phyloP scores from a whole-genome alignment of 2,797 vertebrate genomes.

The Phrynocephalus forsythii region DNA sequence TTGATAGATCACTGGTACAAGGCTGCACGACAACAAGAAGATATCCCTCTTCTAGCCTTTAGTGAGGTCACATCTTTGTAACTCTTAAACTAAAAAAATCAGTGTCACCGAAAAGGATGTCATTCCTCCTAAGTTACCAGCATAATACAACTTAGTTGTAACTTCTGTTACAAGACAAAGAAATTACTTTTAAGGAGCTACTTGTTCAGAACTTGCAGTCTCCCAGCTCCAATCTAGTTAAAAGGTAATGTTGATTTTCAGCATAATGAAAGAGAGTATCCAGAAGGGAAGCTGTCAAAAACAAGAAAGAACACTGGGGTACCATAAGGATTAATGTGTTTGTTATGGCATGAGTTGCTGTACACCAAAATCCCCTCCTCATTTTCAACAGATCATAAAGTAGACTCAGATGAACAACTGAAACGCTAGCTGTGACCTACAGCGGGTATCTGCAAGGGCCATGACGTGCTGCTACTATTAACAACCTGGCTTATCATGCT shows the following conservation, averaged over 20 bases:
- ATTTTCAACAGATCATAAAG: background rate
- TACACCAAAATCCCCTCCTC: background rate
- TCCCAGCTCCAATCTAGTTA: background rate
- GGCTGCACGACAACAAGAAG: too few relatives aligned
- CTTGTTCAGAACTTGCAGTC: background rate
- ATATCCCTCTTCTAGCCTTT: too few relatives aligned
- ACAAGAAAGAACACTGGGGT: background rate
- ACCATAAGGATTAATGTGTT: background rate
- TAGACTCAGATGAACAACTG: background rate
- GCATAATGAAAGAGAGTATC: background rate
- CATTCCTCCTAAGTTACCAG: background rate
- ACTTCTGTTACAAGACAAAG: background rate
- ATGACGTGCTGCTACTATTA: background rate
- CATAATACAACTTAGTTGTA: background rate
- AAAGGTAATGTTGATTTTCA: background rate
- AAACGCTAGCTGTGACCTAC: background rate
- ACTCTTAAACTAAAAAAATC: too few relatives aligned
- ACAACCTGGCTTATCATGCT: background rate
- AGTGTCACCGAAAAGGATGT: background rate
- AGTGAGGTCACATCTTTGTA: too few relatives aligned
- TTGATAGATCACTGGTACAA: too few relatives aligned
- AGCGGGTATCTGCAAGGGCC: background rate
- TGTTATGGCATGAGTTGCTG: background rate
- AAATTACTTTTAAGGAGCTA: background rate
- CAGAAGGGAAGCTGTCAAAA: background rate